phyloP scores from a whole-genome alignment of 2,888 invertebrate genomes.

The Rhopalosiphum nymphaeae region DNA sequence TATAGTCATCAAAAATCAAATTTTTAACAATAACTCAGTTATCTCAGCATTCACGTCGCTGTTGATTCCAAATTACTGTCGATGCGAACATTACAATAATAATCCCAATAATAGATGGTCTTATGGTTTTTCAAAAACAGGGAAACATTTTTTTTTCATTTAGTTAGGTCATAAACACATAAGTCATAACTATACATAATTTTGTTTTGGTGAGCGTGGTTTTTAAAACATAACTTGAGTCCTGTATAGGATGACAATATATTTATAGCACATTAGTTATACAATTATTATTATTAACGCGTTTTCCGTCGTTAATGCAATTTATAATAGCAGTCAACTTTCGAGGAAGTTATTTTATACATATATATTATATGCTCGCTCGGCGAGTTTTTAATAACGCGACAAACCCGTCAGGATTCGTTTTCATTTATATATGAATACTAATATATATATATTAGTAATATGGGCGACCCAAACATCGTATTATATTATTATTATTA shows the following conservation, averaged over 20 bases:
- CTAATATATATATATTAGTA: background rate
- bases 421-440: background rate
- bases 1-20: background rate
- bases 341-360: background rate
- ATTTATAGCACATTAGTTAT: background rate
- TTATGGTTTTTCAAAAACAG: background rate
- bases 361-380: background rate
- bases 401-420: background rate
- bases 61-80: background rate
- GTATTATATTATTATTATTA: background rate
- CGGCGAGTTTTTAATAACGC: background rate
- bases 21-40: background rate
- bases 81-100: background rate
- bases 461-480: background rate
- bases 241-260: background rate
- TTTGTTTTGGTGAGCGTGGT: background rate
- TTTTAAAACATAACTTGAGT: background rate
- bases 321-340: background rate
- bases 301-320: constrained; percentile 10
- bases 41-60: background rate
- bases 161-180: background rate
- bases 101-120: background rate
- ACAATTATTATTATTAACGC: background rate
- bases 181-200: background rate
- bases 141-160: background rate